These are phyloP conservation scores for Aurelia coerulea DNA, from an alignment of 30 jellyfish, hydroid and myxozoan genomes.

Conservation along the genomic window DNA sequence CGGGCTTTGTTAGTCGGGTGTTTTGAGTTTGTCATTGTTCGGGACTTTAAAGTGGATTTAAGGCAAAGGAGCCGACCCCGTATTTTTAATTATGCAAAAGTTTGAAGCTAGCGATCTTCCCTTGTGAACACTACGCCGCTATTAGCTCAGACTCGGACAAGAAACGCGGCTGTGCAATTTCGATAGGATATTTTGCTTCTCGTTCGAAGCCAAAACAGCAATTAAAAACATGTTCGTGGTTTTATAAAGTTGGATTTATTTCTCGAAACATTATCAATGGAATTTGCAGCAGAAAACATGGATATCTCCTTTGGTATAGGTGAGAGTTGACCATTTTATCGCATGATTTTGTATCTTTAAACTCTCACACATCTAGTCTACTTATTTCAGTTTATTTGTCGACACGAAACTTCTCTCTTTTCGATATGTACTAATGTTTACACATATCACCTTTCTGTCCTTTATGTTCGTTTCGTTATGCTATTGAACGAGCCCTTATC, in stretches of 20 bases:
- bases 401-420: no score
- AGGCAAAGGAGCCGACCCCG: constrained; percentile 86
- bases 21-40: constrained; percentile 74
- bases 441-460: not conserved
- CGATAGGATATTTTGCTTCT: not conserved
- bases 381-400: no score
- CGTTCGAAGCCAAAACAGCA: not conserved
- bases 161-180: constrained; percentile 46
- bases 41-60: constrained; percentile 76
- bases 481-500: constrained; percentile 13
- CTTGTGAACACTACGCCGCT: constrained; percentile 61
- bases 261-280: constrained; percentile 9
- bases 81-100: constrained; percentile 72
- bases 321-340: not conserved
- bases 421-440: no score
- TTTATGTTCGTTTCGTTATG: not conserved
- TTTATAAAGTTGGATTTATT: not conserved
- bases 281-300: constrained; percentile 30
- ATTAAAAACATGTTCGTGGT: no score
- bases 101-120: constrained; percentile 65
- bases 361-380: no score
- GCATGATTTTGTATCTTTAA: no score
- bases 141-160: constrained; percentile 27
- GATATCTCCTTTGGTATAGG: constrained; percentile 17
- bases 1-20: constrained; percentile 79